Percentiles rank a stretch among this genome's conserved stretches.
phyloP scores from a whole-genome alignment of 2,113 vertebrate species.

The Baryphthengus martii region DNA sequence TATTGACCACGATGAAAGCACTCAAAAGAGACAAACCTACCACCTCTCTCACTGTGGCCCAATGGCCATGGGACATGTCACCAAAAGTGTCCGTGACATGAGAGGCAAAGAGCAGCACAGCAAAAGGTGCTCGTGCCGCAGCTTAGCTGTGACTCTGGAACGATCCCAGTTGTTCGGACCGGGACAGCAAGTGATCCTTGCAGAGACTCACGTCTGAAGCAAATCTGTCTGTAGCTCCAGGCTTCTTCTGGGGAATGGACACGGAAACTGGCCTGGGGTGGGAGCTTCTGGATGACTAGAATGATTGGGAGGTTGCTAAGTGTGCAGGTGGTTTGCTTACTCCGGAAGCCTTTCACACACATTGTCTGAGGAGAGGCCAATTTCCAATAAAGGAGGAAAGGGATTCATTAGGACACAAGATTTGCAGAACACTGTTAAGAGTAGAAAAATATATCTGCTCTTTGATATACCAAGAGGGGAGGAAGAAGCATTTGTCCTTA shows the following conservation, averaged over 20 bases:
- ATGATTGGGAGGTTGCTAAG: not conserved
- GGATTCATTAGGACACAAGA: not conserved
- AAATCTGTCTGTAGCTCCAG: rapidly evolving
- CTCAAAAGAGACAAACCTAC: not conserved
- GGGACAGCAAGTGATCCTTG: not conserved
- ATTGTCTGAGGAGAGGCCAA: not conserved
- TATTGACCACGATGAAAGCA: not conserved
- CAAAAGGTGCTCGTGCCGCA: not conserved
- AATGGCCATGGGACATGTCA: not conserved
- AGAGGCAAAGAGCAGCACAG: not conserved
- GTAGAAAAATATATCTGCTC: not conserved
- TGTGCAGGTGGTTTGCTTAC: not conserved
- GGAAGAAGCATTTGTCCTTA: not conserved
- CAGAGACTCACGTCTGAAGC: not conserved
- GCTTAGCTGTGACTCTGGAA: not conserved
- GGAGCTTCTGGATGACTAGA: not conserved
- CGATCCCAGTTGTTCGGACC: rapidly evolving
- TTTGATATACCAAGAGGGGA: not conserved
- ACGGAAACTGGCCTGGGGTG: not conserved
- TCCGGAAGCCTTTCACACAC: not conserved
- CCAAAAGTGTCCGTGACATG: not conserved
- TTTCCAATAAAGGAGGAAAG: not conserved
- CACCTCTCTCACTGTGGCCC: not conserved
- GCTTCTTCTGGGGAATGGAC: not conserved
- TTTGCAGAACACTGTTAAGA: not conserved